Base-by-base conservation (phyloP, 2,888 invertebrate species). In the Helicoverpa assulta region DNA sequence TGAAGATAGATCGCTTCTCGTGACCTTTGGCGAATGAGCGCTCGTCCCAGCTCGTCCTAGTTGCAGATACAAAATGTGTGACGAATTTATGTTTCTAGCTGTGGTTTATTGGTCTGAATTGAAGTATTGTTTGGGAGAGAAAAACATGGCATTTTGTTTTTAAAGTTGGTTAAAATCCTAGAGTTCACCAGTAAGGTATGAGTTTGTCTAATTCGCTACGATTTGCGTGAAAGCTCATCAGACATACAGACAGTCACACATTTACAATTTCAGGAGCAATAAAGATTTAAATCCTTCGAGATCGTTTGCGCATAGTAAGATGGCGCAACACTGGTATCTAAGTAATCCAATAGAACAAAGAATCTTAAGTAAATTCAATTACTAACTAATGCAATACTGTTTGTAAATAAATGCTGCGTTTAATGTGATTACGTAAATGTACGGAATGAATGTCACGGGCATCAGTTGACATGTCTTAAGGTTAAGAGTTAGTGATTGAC, bases 331-430 rank as follows among this genome's bases (percentile, higher is more conserved):
- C 26, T 37, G 18, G 18, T 55, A 63, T 57, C 19, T 37, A 43
- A 29, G 16, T 82, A 80, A 81, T 82, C 75, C 81, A 80, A 82
- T 82, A 62, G 18, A 60, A 69, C 21, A 63, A 74, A 78, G 66
- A 80, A 69, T 80, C 78, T 80, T 80, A 63, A 18, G 69, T 21
- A 80, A 81, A 81, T 81, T 80, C 56, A 80, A 81, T 81, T 81
- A 80, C 68, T 50, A 56, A 73, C 70, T 68, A 72, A 73, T 73
- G 73, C 78, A 70, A 64, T 68, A 58, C 47, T 78, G 72, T 61
- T 65, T 61, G 72, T 59, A 73, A 78, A 80, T 68, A 78, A 77
- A 73, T 53, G 51, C 63, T 40, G 10, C 18, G 55, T 77, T 67
- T 70, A 80, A 80, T 80, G 51, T 61, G 68, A 81, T 81, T 80